Base-by-base conservation (phyloP, 1,140 invertebrate species). In the Sycophila sp. region DNA sequence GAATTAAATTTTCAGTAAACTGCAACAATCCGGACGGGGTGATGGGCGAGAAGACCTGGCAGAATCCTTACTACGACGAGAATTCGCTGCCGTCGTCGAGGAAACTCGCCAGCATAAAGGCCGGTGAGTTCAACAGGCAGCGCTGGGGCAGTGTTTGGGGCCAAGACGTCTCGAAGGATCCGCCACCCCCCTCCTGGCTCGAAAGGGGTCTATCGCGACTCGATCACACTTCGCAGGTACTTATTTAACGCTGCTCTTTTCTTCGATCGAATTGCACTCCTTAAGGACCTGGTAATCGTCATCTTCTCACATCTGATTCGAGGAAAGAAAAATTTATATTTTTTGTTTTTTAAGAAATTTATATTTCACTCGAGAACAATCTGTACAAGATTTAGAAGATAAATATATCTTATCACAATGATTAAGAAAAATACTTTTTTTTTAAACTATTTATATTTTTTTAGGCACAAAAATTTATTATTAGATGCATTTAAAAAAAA, bases 91-190 rank as follows among this genome's bases (percentile, higher is more conserved):
- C 82, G 59, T 67, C 81, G 1, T 82, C 82, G 19, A 77, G 80
- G n/a, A 80, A 78, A 69, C 64, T 83, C 30, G 76, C 81, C 22
- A 78, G 79, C 38, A 71, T 85, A 2, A 11, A 17, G 1, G 79
- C 80, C 34, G 83, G 85, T 2, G 89, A 91, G 72, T 90, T 92
- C 40, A 90, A 90, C 38, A 85, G 91, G 59, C 88, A 89, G 2
- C 87, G 89, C 70, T 93, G 92, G 91, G 91, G 90, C 0, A 90
- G 90, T 40, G 86, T 92, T 32, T 93, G 92, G 92, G 90, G 90
- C 74, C 88, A 89, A 7, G 88, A 88, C 8, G 72, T 72, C 40
- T 60, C 72, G 3, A 83, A 73, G 72, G 79, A 84, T 73, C 76
- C 83, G 77, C 76, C 81, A 2, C 83, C 87, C 3, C 89, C 89